Evolutionary conservation across 2,888 invertebrate species (phyloP).

Genomic region (Automeris io): DNA sequence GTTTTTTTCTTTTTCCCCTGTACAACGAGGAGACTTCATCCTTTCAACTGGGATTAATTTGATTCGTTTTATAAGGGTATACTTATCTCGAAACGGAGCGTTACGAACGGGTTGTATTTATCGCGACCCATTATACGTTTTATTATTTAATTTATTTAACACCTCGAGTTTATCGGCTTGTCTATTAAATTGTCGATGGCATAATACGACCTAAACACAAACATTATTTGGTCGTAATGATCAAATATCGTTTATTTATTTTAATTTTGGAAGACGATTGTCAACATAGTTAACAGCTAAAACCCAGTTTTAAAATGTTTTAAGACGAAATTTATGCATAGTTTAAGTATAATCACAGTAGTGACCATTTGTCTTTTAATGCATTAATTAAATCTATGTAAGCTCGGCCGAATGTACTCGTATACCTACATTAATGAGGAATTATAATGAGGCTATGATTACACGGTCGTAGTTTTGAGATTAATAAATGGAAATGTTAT

Average conservation of each 20-base stretch:
- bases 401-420: conserved; percentile 42
- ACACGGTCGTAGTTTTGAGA: conserved; percentile 33
- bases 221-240: conserved; percentile 53
- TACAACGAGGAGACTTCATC: conserved; percentile 39
- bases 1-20: conserved; percentile 54
- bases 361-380: conserved; percentile 49
- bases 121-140: conserved; percentile 72
- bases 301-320: conserved; percentile 16
- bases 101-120: conserved; percentile 70
- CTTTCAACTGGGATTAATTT: conserved; percentile 73
- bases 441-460: conserved; percentile 51
- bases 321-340: conserved; percentile 32
- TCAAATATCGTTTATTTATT: conserved; percentile 42
- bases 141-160: conserved; percentile 77
- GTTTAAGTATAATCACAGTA: conserved; percentile 45
- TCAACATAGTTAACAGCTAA: not conserved
- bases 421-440: conserved; percentile 51
- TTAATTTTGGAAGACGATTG: conserved; percentile 6
- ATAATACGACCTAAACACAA: conserved; percentile 64
- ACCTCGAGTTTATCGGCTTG: conserved; percentile 64
- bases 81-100: conserved; percentile 65
- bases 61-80: conserved; percentile 71
- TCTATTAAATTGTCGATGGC: conserved; percentile 70
- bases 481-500: conserved; percentile 34
- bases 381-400: conserved; percentile 55